phyloP scores from a whole-genome alignment of 1,140 invertebrate species.

The Pseudobourletiella spinata region DNA sequence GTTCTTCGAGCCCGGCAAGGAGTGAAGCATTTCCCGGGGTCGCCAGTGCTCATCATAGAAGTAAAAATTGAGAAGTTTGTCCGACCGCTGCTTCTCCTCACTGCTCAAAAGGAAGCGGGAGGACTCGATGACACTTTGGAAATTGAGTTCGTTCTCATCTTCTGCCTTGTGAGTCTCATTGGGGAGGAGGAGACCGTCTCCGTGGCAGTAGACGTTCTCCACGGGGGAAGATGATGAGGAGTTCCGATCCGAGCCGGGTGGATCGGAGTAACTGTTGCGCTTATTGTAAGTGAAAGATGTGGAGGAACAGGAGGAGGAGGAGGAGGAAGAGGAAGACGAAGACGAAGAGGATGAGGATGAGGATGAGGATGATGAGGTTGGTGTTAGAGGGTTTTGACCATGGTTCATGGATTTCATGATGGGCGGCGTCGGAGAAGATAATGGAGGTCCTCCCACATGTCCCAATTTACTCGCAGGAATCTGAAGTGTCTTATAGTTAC shows the following conservation, averaged over 20 bases:
- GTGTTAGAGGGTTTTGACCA: not conserved
- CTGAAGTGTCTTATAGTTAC: constrained; percentile 4
- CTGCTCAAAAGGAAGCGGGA: not conserved
- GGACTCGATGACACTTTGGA: constrained; percentile 7
- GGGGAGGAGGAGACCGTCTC: not conserved
- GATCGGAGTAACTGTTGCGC: too few relatives aligned
- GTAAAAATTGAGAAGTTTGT: constrained; percentile 31
- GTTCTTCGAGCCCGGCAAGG: not conserved
- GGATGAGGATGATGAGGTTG: not conserved
- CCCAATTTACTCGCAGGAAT: not conserved
- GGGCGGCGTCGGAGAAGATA: not conserved
- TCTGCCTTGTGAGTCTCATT: not conserved
- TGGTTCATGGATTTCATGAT: not conserved
- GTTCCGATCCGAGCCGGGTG: not conserved
- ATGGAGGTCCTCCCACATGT: not conserved
- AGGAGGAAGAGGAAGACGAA: not conserved
- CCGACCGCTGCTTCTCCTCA: constrained; percentile 26
- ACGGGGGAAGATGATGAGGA: not conserved
- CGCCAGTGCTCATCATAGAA: constrained; percentile 34
- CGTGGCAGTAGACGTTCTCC: not conserved
- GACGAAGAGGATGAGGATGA: not conserved
- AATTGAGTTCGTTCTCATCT: not conserved
- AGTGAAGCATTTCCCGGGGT: not conserved
- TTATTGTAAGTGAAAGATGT: not conserved
- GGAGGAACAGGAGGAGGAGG: not conserved